Conservation (phyloP, 1,140 invertebrate genomes). For the Euura saliciscinereae region DNA sequence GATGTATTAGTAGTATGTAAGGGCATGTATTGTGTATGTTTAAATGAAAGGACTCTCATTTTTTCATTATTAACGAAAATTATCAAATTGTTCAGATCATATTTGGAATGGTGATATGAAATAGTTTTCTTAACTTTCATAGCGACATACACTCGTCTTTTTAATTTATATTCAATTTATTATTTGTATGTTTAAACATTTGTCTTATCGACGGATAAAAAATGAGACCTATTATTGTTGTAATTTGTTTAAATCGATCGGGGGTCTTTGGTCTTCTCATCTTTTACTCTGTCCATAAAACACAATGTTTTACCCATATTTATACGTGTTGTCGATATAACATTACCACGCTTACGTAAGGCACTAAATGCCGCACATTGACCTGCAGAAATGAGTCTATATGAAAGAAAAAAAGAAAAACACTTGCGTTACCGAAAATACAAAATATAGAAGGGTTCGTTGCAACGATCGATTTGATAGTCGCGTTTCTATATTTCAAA, state of each 20-base stretch:
- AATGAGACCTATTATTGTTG: too few relatives aligned
- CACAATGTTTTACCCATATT: constrained; percentile 36
- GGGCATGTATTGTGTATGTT: constrained; percentile 27
- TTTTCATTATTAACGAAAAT: not conserved
- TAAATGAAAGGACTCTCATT: constrained; percentile 16
- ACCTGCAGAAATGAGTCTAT: constrained; percentile 23
- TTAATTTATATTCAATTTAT: not conserved
- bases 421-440: not conserved
- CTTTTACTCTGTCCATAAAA: constrained; percentile 44
- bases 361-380: constrained; percentile 60
- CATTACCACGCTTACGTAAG: constrained; percentile 61
- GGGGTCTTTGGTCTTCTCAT: too few relatives aligned
- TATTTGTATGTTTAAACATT: not conserved
- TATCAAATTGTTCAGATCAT: not conserved
- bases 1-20: constrained; percentile 22
- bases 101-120: too few relatives aligned
- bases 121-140: not conserved
- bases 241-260: too few relatives aligned
- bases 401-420: constrained; percentile 9
- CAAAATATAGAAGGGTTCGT: too few relatives aligned
- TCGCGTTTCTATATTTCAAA: too few relatives aligned
- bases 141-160: not conserved
- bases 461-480: too few relatives aligned
- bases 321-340: constrained; percentile 61
- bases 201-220: not conserved